Evolutionary conservation across 2,113 vertebrate species (phyloP).

Genomic region (Microcebus lehilahytsara): DNA sequence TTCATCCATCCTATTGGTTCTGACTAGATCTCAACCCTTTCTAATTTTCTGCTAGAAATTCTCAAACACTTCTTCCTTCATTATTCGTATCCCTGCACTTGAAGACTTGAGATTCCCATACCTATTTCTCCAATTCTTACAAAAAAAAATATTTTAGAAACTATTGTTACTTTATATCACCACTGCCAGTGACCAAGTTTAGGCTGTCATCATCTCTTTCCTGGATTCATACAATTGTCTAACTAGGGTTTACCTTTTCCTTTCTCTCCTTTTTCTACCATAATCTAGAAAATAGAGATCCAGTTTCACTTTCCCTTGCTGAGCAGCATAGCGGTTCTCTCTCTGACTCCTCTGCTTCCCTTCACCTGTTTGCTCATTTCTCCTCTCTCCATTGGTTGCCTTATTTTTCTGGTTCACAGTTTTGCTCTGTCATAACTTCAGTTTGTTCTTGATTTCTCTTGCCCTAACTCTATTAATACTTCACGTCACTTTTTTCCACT

Average conservation of each 20-base stretch:
- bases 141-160: background rate
- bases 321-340: background rate
- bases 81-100: background rate
- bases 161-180: background rate
- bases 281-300: background rate
- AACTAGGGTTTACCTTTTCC: background rate
- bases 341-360: background rate
- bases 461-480: background rate
- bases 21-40: background rate
- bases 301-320: background rate
- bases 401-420: background rate
- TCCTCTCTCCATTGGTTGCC: background rate
- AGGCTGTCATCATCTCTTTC: background rate
- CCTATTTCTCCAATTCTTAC: background rate
- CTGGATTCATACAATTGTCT: background rate
- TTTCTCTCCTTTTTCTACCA: background rate
- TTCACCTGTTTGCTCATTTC: background rate
- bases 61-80: background rate
- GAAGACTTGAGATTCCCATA: background rate
- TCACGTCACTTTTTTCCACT: background rate
- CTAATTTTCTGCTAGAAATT: background rate
- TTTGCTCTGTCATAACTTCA: background rate
- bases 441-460: background rate
- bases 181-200: background rate
- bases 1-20: background rate